A percentile compares a stretch with the other conserved stretches of the same genome.
phyloP scores from a whole-genome alignment of 2,888 invertebrate genomes.

The Caenorhabditis zanzibari region DNA sequence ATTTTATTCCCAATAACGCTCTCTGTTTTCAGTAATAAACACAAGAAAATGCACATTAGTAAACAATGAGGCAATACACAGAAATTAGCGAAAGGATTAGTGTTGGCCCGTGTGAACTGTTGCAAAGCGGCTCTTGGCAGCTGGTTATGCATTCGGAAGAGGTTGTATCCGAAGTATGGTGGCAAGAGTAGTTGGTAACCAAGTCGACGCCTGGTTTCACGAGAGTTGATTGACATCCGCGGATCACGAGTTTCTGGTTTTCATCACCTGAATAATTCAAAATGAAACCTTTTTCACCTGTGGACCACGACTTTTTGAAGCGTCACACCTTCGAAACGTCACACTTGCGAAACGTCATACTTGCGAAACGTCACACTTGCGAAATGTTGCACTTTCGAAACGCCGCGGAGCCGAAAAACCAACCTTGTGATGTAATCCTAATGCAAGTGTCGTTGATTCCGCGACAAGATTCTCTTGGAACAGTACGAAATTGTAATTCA shows the following conservation, averaged over 20 bases:
- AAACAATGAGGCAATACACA: background rate
- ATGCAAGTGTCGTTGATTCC: constrained; percentile 53
- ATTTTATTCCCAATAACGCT: too few relatives aligned
- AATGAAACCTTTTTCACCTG: background rate
- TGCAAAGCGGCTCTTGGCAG: constrained; percentile 48
- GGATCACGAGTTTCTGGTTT: constrained; percentile 30
- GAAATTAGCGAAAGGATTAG: constrained; percentile 8
- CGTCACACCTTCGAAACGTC: too few relatives aligned
- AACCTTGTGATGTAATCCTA: constrained; percentile 7
- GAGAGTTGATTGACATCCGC: constrained; percentile 54
- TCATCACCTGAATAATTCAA: constrained; percentile 25
- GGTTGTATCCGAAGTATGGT: constrained; percentile 9
- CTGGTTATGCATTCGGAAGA: constrained; percentile 43
- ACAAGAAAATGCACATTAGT: background rate
- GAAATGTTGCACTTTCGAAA: too few relatives aligned
- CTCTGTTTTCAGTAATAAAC: background rate
- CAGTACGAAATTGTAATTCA: constrained; percentile 21
- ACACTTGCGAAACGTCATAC: too few relatives aligned
- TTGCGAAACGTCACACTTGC: too few relatives aligned
- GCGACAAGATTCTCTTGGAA: constrained; percentile 30
- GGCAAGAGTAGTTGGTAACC: constrained; percentile 40
- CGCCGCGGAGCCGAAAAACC: too few relatives aligned
- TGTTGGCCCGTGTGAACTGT: constrained; percentile 38
- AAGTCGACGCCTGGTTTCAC: constrained; percentile 20
- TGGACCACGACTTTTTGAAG: too few relatives aligned